Evolutionary conservation across 2,797 vertebrate species (phyloP).

Genomic region (Petrocephalus schoutedeni): DNA sequence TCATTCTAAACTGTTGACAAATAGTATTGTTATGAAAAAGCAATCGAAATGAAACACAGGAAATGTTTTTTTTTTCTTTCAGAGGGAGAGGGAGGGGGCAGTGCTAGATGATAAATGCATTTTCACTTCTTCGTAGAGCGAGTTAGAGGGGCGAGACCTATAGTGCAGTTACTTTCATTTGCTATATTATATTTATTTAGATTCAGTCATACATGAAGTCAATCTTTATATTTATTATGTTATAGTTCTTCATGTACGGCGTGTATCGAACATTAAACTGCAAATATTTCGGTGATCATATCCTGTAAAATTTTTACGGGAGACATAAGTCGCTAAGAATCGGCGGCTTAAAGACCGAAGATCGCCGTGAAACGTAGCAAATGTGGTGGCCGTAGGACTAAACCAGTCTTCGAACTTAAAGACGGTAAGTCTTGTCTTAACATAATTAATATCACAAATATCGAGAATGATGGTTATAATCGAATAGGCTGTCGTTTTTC

Average conservation of each 20-base stretch:
- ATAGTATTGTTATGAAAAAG: constrained; percentile 7
- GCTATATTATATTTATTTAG: neutral
- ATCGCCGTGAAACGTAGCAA: neutral
- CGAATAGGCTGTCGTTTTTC: neutral
- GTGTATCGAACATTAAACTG: neutral
- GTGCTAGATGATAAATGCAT: constrained; percentile 17
- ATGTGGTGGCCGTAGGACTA: constrained; percentile 5
- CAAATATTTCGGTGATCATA: neutral
- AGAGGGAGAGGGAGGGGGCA: neutral
- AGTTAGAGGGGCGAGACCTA: neutral
- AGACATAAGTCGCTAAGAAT: neutral
- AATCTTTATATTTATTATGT: neutral
- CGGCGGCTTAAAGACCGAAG: neutral
- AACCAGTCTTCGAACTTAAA: neutral
- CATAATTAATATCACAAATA: neutral
- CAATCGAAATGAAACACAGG: constrained; percentile 8
- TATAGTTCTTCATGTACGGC: neutral
- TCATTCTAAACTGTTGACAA: constrained; percentile 1
- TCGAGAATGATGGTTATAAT: neutral
- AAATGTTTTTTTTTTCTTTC: constrained; percentile 17
- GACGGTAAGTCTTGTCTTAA: neutral
- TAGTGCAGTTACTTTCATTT: constrained; percentile 14
- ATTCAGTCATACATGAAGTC: too few relatives aligned
- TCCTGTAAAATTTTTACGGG: neutral
- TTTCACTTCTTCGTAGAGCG: constrained; percentile 8